Conservation (phyloP, 2,113 vertebrate genomes). For the Rhodinocichla rosea region DNA sequence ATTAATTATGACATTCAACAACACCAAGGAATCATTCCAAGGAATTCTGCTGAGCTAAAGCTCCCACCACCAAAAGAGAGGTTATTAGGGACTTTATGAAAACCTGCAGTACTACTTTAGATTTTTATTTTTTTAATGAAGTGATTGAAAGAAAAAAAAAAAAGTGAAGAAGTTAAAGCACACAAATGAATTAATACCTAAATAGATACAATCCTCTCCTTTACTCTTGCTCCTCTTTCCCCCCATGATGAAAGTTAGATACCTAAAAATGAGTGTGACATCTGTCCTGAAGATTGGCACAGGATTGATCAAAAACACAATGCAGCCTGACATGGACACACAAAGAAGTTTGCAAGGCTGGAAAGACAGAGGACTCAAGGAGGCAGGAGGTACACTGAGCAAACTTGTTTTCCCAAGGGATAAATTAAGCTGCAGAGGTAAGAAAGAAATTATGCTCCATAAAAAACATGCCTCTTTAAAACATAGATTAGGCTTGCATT, state of each 20-base stretch:
- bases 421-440: background rate
- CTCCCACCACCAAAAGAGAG: background rate
- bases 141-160: background rate
- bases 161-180: background rate
- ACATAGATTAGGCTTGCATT: background rate
- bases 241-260: background rate
- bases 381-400: background rate
- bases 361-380: background rate
- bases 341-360: background rate
- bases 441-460: background rate
- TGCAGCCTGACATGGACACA: background rate
- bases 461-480: background rate
- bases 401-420: background rate
- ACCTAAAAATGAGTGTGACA: background rate
- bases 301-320: background rate
- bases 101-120: background rate
- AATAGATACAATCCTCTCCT: background rate
- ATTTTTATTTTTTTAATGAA: background rate
- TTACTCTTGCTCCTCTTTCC: background rate
- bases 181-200: rapidly evolving
- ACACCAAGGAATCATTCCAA: background rate
- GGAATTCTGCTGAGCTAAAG: constrained; percentile 5
- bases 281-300: background rate
- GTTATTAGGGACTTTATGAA: background rate
- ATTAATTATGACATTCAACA: background rate